phyloP scores from a whole-genome alignment of 2,113 vertebrate species.

The Vulpes vulpes region DNA sequence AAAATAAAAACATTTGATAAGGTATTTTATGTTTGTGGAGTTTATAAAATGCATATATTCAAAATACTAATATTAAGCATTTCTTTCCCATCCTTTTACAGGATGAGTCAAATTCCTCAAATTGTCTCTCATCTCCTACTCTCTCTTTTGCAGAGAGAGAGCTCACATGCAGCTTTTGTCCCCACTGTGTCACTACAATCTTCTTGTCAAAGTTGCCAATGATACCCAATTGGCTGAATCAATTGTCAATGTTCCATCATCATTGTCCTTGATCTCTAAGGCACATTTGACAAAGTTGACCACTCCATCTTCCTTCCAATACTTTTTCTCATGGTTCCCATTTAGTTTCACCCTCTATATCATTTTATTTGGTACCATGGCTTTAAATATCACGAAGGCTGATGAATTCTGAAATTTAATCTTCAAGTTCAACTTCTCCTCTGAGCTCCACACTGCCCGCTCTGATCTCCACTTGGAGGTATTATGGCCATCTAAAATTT shows the following conservation, averaged over 20 bases:
- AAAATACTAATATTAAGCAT: constrained; percentile 13
- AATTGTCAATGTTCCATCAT: background rate
- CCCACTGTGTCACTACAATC: background rate
- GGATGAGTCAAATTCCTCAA: background rate
- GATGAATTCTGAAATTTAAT: background rate
- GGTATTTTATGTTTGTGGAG: background rate
- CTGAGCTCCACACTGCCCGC: background rate
- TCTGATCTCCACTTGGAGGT: background rate
- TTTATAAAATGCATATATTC: background rate
- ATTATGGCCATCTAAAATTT: background rate
- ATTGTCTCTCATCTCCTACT: background rate
- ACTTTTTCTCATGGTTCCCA: background rate
- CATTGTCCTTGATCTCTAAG: background rate
- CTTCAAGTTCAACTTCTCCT: background rate
- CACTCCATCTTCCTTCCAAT: background rate
- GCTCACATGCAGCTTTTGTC: background rate
- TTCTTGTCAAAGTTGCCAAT: background rate
- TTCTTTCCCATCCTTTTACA: background rate
- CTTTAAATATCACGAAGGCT: background rate
- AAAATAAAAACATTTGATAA: background rate
- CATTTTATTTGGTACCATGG: background rate
- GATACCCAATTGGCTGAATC: background rate
- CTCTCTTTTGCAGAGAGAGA: background rate
- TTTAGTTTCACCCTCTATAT: background rate
- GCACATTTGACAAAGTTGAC: background rate